These are phyloP conservation scores for Oreocharis arfaki DNA, from an alignment of 2,113 vertebrate species.

Conservation along the genomic window DNA sequence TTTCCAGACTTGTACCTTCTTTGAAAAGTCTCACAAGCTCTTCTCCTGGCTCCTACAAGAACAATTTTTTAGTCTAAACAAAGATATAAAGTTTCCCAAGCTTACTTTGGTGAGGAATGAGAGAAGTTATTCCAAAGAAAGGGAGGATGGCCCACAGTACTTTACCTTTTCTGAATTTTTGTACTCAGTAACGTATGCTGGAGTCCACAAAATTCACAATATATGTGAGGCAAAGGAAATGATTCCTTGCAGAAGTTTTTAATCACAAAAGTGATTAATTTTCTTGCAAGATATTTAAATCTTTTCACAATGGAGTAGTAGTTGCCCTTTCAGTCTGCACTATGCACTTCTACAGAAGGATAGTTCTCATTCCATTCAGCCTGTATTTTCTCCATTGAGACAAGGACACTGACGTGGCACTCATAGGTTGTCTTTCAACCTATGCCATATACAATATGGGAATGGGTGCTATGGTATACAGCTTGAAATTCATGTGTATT, in stretches of 20 bases:
- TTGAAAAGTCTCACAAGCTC: not conserved
- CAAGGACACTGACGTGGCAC: not conserved
- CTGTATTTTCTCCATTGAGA: not conserved
- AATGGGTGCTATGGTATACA: not conserved
- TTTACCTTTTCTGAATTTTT: not conserved
- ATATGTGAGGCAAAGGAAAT: not conserved
- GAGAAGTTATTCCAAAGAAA: not conserved
- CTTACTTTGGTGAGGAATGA: not conserved
- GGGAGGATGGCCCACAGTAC: not conserved
- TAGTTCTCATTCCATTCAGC: not conserved
- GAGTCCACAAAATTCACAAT: not conserved
- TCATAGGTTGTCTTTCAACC: not conserved
- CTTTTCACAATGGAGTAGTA: not conserved
- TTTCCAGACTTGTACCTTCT: not conserved
- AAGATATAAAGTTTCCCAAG: not conserved
- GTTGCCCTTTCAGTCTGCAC: not conserved
- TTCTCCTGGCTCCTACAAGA: not conserved
- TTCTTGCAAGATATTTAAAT: not conserved
- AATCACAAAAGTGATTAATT: not conserved
- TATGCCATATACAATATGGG: accelerated
- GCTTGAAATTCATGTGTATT: not conserved
- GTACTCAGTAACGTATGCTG: not conserved
- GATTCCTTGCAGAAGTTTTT: not conserved
- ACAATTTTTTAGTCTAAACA: not conserved
- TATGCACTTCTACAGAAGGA: not conserved